Percentiles rank a stretch among this genome's conserved stretches.
phyloP scores from a whole-genome alignment of 2,113 vertebrate species.

The Urocynchramus pylzowi region DNA sequence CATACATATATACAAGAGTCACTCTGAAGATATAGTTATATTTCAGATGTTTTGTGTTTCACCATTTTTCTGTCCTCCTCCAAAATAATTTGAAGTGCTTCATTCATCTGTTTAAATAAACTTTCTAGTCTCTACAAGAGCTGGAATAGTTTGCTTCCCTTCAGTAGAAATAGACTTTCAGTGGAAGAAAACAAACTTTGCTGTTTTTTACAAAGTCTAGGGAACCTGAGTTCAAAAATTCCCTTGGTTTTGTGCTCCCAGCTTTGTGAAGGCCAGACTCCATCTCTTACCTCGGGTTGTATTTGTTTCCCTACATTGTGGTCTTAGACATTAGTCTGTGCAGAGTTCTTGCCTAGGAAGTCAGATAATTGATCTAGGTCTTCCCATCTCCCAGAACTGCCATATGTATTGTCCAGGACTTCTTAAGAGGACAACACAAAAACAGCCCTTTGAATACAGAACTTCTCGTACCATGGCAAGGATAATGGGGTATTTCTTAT shows the following conservation, averaged over 20 bases:
- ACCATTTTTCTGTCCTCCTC: not conserved
- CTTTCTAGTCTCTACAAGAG: not conserved
- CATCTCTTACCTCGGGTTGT: not conserved
- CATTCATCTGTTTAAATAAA: not conserved
- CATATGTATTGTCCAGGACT: not conserved
- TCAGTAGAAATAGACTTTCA: not conserved
- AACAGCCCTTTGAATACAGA: not conserved
- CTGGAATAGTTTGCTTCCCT: not conserved
- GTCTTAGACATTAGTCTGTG: not conserved
- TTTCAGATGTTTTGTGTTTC: not conserved
- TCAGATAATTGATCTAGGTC: not conserved
- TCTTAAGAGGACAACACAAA: not conserved
- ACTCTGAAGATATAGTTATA: not conserved
- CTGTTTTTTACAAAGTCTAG: not conserved
- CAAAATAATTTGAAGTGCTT: not conserved
- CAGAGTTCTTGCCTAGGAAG: not conserved
- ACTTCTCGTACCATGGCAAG: fast-evolving
- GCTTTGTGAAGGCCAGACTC: not conserved
- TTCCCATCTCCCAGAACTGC: not conserved
- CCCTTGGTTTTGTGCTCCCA: not conserved
- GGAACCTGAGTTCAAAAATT: not conserved
- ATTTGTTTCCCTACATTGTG: not conserved
- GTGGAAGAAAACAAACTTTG: not conserved
- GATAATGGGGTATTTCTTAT: not conserved
- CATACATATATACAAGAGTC: not conserved